These are phyloP conservation scores for Mythimna albipuncta DNA, from an alignment of 2,888 invertebrate species.

Conservation along the genomic window DNA sequence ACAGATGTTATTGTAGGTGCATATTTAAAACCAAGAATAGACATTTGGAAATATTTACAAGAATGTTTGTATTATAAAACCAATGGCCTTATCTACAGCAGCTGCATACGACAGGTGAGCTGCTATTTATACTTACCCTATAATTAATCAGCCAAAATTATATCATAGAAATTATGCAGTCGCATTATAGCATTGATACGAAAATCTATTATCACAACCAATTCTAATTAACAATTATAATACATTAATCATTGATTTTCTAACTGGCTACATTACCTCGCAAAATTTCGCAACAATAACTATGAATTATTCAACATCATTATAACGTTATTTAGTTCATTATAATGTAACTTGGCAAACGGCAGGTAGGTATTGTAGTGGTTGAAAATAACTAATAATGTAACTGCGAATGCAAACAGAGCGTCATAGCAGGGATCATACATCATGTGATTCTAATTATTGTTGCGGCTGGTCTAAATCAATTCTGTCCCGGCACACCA, in stretches of 20 bases:
- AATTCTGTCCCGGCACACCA: slow-evolving; percentile 75
- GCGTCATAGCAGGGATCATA: slow-evolving; percentile 58
- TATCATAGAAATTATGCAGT: slow-evolving; percentile 7
- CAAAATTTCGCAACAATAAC: slow-evolving; percentile 47
- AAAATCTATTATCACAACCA: slow-evolving; percentile 17
- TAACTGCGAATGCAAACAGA: slow-evolving; percentile 53
- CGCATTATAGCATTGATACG: slow-evolving; percentile 1
- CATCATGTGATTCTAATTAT: slow-evolving; percentile 83
- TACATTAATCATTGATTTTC: slow-evolving; percentile 45
- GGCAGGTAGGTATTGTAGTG: slow-evolving; percentile 37
- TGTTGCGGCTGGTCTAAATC: slow-evolving; percentile 83
- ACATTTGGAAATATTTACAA: slow-evolving; percentile 2
- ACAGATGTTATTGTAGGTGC: slow-evolving; percentile 1
- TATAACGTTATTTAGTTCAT: slow-evolving; percentile 51
- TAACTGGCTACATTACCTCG: slow-evolving; percentile 32
- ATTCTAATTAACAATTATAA: slow-evolving; percentile 35
- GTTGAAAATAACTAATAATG: slow-evolving; percentile 58
- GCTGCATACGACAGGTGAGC: slow-evolving; percentile 44
- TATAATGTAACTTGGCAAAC: slow-evolving; percentile 48
- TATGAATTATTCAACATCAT: slow-evolving; percentile 51
- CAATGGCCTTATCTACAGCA: slow-evolving; percentile 5
- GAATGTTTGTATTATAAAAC: neutral
- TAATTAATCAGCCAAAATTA: slow-evolving; percentile 17
- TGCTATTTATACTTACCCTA: neutral
- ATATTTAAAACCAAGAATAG: slow-evolving; percentile 1